These are phyloP conservation scores for Teleogryllus oceanicus DNA, from an alignment of 2,888 invertebrate genomes.

Conservation along the genomic window DNA sequence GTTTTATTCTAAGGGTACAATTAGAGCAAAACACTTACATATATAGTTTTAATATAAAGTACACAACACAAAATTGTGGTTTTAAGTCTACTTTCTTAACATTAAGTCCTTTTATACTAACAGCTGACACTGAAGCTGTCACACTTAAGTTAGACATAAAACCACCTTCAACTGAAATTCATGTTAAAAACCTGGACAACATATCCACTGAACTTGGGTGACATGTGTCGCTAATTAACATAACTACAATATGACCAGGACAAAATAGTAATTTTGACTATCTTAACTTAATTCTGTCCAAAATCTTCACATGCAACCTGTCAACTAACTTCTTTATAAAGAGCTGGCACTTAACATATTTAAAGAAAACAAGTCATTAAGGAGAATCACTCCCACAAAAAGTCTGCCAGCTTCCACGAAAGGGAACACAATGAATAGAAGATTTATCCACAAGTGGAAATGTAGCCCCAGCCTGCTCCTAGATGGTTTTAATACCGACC, in stretches of 20 bases:
- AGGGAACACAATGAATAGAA: background rate
- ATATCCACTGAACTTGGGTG: background rate
- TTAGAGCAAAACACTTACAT: conserved; percentile 18
- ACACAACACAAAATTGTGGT: conserved; percentile 19
- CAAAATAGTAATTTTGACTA: no score
- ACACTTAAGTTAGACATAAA: background rate
- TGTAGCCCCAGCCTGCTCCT: conserved; percentile 27
- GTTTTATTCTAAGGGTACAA: conserved; percentile 33
- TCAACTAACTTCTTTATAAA: background rate
- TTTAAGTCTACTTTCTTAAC: conserved; percentile 20
- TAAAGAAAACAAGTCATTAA: background rate
- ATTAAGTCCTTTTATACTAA: conserved; percentile 19
- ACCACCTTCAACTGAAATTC: background rate
- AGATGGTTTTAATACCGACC: conserved; percentile 47
- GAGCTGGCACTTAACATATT: background rate
- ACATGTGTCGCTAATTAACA: background rate
- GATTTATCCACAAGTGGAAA: conserved; percentile 26
- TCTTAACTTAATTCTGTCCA: no score
- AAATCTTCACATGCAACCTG: no score
- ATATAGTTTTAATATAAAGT: background rate
- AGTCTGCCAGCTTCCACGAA: conserved; percentile 10
- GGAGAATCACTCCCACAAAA: background rate
- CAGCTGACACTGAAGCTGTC: conserved; percentile 6
- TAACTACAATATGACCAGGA: no score
- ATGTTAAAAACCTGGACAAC: background rate